phyloP scores from a whole-genome alignment of 2,113 vertebrate genomes.

The Tragelaphus scriptus region DNA sequence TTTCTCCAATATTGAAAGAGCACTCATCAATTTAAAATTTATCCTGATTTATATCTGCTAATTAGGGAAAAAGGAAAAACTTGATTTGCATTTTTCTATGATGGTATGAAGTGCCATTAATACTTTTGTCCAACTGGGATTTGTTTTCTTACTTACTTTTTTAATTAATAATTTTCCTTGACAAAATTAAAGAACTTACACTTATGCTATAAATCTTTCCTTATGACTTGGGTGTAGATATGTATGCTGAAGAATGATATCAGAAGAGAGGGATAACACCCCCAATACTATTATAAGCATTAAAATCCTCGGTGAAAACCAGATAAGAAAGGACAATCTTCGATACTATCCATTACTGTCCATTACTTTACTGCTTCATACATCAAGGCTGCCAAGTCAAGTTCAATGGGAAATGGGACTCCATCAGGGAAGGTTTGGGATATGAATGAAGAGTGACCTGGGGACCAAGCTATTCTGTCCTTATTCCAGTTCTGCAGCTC shows the following conservation, averaged over 20 bases:
- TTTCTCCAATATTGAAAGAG: constrained; percentile 20
- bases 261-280: neutral
- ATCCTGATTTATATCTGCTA: constrained; percentile 47
- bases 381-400: constrained; percentile 27
- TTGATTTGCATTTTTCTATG: constrained; percentile 60
- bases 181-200: constrained; percentile 29
- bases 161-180: constrained; percentile 51
- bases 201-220: constrained; percentile 8
- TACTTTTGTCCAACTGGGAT: constrained; percentile 50
- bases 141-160: constrained; percentile 59
- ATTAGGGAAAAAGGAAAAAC: constrained; percentile 39
- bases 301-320: constrained; percentile 27
- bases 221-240: neutral
- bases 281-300: neutral
- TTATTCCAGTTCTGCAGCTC: neutral
- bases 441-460: neutral
- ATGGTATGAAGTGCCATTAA: constrained; percentile 12
- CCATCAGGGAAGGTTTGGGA: neutral
- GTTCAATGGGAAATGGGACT: constrained; percentile 27
- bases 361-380: constrained; percentile 33
- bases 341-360: constrained; percentile 27
- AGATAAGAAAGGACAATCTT: constrained; percentile 13
- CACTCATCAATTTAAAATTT: constrained; percentile 45
- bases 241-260: neutral
- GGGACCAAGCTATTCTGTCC: neutral